Conservation (phyloP, 1,140 invertebrate genomes). For the Belonocnema kinseyi region DNA sequence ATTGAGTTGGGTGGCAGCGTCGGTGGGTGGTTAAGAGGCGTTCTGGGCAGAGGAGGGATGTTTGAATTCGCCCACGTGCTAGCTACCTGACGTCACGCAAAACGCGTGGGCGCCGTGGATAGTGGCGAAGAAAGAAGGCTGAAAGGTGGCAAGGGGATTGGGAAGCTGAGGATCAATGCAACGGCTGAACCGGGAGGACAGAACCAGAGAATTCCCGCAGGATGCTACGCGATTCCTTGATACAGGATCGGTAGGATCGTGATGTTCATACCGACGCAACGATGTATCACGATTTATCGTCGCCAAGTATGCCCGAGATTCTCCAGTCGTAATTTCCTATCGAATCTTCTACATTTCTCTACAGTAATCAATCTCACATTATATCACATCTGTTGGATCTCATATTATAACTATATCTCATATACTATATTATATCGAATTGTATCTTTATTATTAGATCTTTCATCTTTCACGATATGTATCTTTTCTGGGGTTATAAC, state of each 20-base stretch:
- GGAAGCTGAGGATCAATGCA: slow-evolving; percentile 64
- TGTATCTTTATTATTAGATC: too few relatives aligned
- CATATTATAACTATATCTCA: too few relatives aligned
- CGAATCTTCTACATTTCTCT: slow-evolving; percentile 16
- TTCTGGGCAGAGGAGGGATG: slow-evolving; percentile 45
- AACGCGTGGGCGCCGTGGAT: slow-evolving; percentile 61
- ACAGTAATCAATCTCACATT: too few relatives aligned
- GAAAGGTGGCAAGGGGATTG: slow-evolving; percentile 58
- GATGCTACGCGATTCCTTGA: slow-evolving; percentile 58
- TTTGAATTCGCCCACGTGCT: slow-evolving; percentile 72
- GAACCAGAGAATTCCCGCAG: slow-evolving; percentile 65
- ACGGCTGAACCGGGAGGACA: slow-evolving; percentile 60
- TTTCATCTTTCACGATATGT: too few relatives aligned
- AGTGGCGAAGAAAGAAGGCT: slow-evolving; percentile 47
- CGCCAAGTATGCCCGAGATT: slow-evolving; percentile 40
- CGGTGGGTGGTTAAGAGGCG: slow-evolving; percentile 40
- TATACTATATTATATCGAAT: too few relatives aligned
- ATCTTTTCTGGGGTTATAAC: too few relatives aligned
- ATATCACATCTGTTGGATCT: too few relatives aligned
- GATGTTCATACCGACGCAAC: background rate
- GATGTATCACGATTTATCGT: slow-evolving; percentile 47
- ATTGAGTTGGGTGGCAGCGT: slow-evolving; percentile 25
- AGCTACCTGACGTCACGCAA: slow-evolving; percentile 67
- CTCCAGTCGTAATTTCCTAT: slow-evolving; percentile 43
- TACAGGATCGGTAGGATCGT: slow-evolving; percentile 52